Conservation (phyloP, 2,888 invertebrate species). For the Pecten maximus region DNA sequence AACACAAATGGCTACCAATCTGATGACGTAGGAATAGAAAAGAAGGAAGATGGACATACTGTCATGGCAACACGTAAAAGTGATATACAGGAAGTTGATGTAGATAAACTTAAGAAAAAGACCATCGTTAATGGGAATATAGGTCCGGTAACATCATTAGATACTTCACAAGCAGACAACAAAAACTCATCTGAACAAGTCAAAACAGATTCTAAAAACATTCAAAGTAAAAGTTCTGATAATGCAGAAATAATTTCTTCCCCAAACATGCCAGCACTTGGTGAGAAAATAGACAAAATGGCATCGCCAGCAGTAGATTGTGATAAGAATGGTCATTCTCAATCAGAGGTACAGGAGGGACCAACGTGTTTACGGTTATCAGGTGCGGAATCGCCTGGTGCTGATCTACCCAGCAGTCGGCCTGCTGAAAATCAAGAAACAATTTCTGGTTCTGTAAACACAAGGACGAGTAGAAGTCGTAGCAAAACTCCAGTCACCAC, state of each 20-base stretch:
- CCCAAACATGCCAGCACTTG: background rate
- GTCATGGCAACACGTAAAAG: background rate
- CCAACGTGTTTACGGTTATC: background rate
- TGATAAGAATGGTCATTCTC: background rate
- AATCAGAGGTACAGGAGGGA: background rate
- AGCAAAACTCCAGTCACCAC: constrained; percentile 22
- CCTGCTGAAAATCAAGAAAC: background rate
- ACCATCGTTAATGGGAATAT: background rate
- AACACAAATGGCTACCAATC: background rate
- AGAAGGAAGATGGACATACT: background rate
- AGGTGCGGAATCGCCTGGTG: background rate
- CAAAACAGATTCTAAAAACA: background rate
- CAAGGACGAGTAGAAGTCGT: background rate
- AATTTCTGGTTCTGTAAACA: background rate
- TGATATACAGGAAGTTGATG: background rate
- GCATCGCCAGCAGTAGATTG: background rate
- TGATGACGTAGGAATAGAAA: background rate
- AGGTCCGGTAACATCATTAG: background rate
- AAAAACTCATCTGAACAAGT: background rate
- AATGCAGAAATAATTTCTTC: background rate
- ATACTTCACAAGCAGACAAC: background rate
- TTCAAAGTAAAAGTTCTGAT: background rate
- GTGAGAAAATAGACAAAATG: background rate
- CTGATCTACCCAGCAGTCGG: background rate
- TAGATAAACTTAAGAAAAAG: constrained; percentile 3